These are phyloP conservation scores for Myiotriccus ornatus DNA, from an alignment of 2,797 vertebrate species.

Conservation along the genomic window DNA sequence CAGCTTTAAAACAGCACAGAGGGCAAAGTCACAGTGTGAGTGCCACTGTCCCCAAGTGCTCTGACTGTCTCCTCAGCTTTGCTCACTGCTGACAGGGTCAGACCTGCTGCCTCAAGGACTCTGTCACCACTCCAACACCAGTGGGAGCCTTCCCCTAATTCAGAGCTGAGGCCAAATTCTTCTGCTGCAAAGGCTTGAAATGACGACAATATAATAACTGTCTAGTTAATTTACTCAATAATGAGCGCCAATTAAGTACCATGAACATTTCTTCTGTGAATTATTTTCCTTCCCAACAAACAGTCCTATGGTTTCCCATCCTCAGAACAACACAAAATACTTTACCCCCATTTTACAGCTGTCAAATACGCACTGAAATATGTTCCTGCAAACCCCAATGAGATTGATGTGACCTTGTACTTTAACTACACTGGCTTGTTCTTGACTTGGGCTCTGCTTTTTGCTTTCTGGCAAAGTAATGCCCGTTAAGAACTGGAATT, in stretches of 20 bases:
- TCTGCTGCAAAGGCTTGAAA: neutral
- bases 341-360: neutral
- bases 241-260: neutral
- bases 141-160: neutral
- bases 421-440: neutral
- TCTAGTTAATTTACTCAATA: neutral
- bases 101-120: neutral
- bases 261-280: neutral
- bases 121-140: neutral
- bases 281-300: neutral
- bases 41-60: neutral
- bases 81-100: neutral
- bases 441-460: neutral
- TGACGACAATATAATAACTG: neutral
- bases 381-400: neutral
- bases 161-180: neutral
- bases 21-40: neutral
- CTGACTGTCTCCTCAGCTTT: neutral
- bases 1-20: neutral
- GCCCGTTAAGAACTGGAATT: neutral
- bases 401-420: neutral
- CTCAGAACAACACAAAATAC: neutral
- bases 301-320: neutral
- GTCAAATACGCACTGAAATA: neutral
- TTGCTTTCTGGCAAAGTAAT: neutral